Conservation (phyloP, 2,113 vertebrate species). For the Ellobius talpinus region DNA sequence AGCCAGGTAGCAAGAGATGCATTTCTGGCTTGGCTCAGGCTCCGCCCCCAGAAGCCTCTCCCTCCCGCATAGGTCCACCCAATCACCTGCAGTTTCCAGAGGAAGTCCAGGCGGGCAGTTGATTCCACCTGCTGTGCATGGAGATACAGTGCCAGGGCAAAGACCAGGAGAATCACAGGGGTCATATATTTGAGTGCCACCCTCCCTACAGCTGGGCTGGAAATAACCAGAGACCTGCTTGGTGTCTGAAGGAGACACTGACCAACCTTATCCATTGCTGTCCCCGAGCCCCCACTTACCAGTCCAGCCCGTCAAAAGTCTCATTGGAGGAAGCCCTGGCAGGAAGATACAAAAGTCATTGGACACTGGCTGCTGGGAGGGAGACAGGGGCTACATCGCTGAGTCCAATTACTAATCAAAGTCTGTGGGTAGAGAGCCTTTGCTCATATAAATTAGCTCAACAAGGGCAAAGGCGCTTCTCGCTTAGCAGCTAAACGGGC, state of each 20-base stretch:
- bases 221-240: slow-evolving; percentile 36
- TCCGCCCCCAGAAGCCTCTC: not conserved
- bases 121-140: slow-evolving; percentile 98
- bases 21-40: not conserved
- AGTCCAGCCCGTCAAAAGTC: slow-evolving; percentile 86
- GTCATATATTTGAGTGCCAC: slow-evolving; percentile 96
- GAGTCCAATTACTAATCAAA: not conserved
- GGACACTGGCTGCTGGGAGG: not conserved
- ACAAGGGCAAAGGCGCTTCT: not conserved
- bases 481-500: not conserved
- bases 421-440: not conserved
- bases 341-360: slow-evolving; percentile 56
- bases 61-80: not conserved
- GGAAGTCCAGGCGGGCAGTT: slow-evolving; percentile 97
- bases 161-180: slow-evolving; percentile 95
- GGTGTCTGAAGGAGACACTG: not conserved
- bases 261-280: not conserved
- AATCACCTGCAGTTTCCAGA: slow-evolving; percentile 98
- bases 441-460: not conserved
- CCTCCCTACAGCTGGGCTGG: slow-evolving; percentile 86
- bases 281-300: slow-evolving; percentile 86
- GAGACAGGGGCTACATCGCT: not conserved
- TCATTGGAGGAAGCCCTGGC: slow-evolving; percentile 88
- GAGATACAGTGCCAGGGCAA: slow-evolving; percentile 96
- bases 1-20: not conserved